Evolutionary conservation across 2,113 vertebrate species (phyloP), one percentile per base, ranked within the genome.

Genomic region (Sclerurus mexicanus): DNA sequence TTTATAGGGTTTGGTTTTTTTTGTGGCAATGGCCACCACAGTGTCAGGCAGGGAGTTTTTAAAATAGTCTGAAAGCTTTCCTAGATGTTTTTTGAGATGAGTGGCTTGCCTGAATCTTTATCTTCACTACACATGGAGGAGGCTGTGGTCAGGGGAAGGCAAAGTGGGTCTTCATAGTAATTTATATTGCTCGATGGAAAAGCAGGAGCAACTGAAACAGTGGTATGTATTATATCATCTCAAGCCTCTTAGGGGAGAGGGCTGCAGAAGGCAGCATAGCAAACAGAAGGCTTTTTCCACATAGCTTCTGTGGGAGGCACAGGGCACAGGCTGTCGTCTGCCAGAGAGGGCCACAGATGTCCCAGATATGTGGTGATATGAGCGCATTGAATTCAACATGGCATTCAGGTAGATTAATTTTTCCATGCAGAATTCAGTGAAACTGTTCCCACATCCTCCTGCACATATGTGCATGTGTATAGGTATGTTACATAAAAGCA

Each of bases 401-500:
- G 27, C 86, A 76, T 87, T 92, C 81, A 93, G 58, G 77, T 80
- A 87, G 37, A 74, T 64, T 90, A 75, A 95, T 88, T 94, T 90
- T 46, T 82, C 59, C n/a, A 40, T 22, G 18, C 27, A 82, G 69
- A 75, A 90, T 68, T 84, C 60, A 79, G 42, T 2, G 5, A 33
- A 94, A 76, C 20, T 68, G 44, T 85, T 91, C 81, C 85, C 73
- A 85, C 75, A 67, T n/a, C 35, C 62, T 85, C 71, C 62, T 49
- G 93, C 49, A 79, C 53, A 33, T 91, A 73, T 35, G 74, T 89
- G 71, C 37, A 8, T 52, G 10, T 78, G 66, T 73, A 9, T 77
- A 91, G 47, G 64, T 91, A 64, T 42, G 66, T 95, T 96, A 94
- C 58, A 46, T 92, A 96, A 97, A 90, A 86, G 40, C 49, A 76